These are phyloP conservation scores for Rhadina sibilatrix DNA, from an alignment of 2,113 vertebrate genomes.

Conservation along the genomic window DNA sequence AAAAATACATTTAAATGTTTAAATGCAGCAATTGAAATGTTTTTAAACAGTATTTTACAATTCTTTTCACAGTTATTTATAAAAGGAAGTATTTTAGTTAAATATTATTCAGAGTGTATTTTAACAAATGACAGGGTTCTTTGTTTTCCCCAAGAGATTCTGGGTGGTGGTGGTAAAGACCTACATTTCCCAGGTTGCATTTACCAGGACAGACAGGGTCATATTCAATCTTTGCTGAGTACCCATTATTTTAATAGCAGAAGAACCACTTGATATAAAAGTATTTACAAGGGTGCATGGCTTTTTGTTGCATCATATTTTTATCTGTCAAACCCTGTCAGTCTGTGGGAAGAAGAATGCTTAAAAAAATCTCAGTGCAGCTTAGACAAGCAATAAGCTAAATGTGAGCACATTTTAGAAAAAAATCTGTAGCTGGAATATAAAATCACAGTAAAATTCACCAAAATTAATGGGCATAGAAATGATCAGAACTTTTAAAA, in stretches of 20 bases:
- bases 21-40: background rate
- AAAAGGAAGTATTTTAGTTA: background rate
- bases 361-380: background rate
- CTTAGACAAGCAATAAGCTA: background rate
- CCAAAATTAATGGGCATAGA: background rate
- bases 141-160: background rate
- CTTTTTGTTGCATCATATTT: background rate
- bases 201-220: background rate
- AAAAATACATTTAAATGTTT: background rate
- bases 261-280: background rate
- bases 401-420: background rate
- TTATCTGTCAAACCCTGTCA: background rate
- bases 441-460: background rate
- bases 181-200: background rate
- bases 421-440: background rate
- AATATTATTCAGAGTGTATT: background rate
- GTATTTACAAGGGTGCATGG: background rate
- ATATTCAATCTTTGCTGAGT: background rate
- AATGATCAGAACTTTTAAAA: background rate
- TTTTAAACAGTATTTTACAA: background rate
- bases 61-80: background rate
- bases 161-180: background rate
- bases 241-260: background rate
- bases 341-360: background rate
- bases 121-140: background rate